phyloP scores from a whole-genome alignment of 1,140 invertebrate species.

The Orius laevigatus region DNA sequence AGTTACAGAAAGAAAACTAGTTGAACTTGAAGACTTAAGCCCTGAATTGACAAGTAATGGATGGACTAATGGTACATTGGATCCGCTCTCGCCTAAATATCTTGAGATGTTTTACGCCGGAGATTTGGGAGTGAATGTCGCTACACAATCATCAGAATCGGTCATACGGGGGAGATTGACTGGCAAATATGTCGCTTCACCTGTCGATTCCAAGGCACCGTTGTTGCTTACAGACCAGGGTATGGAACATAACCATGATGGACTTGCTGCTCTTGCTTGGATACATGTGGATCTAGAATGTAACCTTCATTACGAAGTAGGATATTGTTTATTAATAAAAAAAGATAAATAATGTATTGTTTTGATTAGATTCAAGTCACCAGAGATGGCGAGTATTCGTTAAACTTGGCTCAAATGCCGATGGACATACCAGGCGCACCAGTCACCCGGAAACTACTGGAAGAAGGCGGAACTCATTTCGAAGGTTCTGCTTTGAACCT shows the following conservation, averaged over 20 bases:
- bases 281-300: constrained; percentile 63
- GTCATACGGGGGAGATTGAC: constrained; percentile 45
- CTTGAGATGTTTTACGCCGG: constrained; percentile 64
- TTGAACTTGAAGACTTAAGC: constrained; percentile 52
- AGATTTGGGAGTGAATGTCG: constrained; percentile 56
- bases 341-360: constrained; percentile 1
- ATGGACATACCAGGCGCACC: constrained; percentile 45
- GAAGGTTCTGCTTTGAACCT: constrained; percentile 44
- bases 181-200: constrained; percentile 37
- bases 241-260: not conserved
- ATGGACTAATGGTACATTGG: constrained; percentile 47
- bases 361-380: constrained; percentile 13
- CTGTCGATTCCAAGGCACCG: constrained; percentile 47
- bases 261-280: constrained; percentile 61
- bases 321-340: too few species aligned
- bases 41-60: constrained; percentile 35
- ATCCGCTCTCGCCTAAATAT: constrained; percentile 44
- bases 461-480: constrained; percentile 39
- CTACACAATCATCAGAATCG: constrained; percentile 32
- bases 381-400: constrained; percentile 18
- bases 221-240: constrained; percentile 32
- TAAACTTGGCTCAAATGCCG: constrained; percentile 47
- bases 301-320: constrained; percentile 66
- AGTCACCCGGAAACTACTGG: constrained; percentile 37
- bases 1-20: constrained; percentile 21